These are phyloP conservation scores for Pelobates fuscus DNA, from an alignment of 2,113 vertebrate species.

Conservation along the genomic window DNA sequence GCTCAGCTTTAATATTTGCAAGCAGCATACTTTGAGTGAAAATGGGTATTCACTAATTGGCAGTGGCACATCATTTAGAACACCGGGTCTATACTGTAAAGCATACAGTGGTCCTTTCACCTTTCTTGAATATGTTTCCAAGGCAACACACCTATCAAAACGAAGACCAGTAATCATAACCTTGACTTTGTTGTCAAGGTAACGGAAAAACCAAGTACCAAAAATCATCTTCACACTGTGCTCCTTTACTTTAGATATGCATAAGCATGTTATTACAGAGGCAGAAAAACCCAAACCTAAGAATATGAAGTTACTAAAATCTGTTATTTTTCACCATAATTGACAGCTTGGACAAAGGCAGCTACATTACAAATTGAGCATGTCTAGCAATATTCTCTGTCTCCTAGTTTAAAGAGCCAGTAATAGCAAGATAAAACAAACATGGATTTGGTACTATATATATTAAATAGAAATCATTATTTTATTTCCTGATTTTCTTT, in stretches of 20 bases:
- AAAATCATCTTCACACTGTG: constrained; percentile 2
- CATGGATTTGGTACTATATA: too few relatives aligned
- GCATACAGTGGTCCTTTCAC: neutral
- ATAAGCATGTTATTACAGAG: constrained; percentile 6
- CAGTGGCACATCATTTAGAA: neutral
- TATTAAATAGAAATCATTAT: too few relatives aligned
- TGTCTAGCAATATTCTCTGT: too few relatives aligned
- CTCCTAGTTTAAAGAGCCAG: too few relatives aligned
- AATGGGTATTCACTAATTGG: neutral
- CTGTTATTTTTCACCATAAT: neutral
- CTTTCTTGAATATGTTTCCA: constrained; percentile 2
- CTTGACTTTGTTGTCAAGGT: constrained; percentile 36
- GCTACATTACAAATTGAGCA: neutral
- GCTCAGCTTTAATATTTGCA: too few relatives aligned
- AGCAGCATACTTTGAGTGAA: too few relatives aligned
- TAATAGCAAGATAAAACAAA: too few relatives aligned
- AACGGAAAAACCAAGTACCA: constrained; percentile 17
- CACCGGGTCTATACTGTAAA: neutral
- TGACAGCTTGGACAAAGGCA: neutral
- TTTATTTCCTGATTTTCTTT: too few relatives aligned
- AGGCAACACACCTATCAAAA: constrained; percentile 25
- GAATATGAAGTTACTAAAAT: neutral
- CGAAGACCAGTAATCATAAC: constrained; percentile 20
- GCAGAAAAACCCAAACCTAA: neutral
- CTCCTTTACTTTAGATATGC: neutral